phyloP scores from a whole-genome alignment of 2,113 vertebrate genomes.

The Alectura lathami region DNA sequence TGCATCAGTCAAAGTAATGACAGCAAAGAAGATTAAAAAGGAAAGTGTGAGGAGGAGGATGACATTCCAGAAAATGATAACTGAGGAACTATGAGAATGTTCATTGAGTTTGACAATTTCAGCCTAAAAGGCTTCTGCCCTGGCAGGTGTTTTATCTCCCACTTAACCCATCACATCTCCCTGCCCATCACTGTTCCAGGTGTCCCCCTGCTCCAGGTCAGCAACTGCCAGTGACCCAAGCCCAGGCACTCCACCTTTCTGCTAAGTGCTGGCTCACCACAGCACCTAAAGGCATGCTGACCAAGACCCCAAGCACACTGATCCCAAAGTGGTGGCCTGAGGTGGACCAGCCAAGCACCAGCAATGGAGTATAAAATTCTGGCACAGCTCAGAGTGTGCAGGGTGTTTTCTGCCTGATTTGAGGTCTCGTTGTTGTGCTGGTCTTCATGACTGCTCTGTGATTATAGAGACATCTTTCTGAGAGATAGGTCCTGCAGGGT shows the following conservation, averaged over 20 bases:
- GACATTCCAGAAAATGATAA: background rate
- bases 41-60: background rate
- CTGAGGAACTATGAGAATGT: background rate
- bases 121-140: background rate
- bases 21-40: constrained; percentile 30
- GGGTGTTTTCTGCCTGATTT: background rate
- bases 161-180: background rate
- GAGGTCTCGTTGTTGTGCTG: background rate
- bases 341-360: background rate
- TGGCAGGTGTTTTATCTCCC: background rate
- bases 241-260: background rate
- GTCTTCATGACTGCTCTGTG: background rate
- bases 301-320: background rate
- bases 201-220: background rate
- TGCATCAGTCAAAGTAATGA: constrained; percentile 15
- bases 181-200: background rate
- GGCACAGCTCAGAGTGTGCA: background rate
- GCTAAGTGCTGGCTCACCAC: too few relatives aligned
- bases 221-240: too few relatives aligned
- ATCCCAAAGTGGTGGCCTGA: background rate
- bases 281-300: background rate
- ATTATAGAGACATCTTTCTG: background rate
- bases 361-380: background rate
- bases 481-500: background rate
- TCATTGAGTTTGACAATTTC: background rate